phyloP scores from a whole-genome alignment of 2,797 vertebrate genomes.

The Acestrorhynchus altus region DNA sequence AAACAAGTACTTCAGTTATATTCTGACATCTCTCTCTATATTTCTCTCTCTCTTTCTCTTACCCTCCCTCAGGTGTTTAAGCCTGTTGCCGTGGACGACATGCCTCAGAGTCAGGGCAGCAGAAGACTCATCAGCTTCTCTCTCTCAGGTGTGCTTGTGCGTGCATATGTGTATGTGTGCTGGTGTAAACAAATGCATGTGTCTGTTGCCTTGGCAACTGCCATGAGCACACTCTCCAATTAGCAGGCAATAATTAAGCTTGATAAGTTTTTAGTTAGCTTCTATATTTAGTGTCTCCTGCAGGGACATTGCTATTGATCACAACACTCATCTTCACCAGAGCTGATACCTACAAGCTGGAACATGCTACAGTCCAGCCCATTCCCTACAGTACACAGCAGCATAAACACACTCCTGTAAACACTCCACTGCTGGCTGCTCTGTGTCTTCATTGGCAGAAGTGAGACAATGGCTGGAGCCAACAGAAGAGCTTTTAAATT shows the following conservation, averaged over 20 bases:
- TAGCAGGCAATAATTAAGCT: constrained; percentile 45
- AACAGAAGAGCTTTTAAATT: constrained; percentile 27
- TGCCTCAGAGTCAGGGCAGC: constrained; percentile 81
- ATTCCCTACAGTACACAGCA: background rate
- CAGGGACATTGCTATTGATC: constrained; percentile 37
- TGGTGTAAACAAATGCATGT: background rate
- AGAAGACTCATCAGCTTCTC: constrained; percentile 90
- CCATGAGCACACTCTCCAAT: constrained; percentile 19
- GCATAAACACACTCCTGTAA: constrained; percentile 10
- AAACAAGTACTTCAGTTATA: too few species aligned
- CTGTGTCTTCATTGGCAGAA: background rate
- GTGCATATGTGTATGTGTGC: constrained; percentile 1
- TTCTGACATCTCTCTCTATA: too few species aligned
- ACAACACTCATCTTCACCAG: background rate
- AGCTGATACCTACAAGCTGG: constrained; percentile 17
- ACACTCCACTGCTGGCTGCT: background rate
- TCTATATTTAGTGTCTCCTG: constrained; percentile 50
- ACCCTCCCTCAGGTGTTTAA: constrained; percentile 82
- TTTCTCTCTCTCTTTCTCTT: constrained; percentile 1
- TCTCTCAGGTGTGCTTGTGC: constrained; percentile 79
- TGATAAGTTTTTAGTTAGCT: constrained; percentile 45
- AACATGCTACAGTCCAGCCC: constrained; percentile 8
- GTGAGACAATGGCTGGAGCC: background rate
- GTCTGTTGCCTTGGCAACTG: constrained; percentile 12
- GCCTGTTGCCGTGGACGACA: constrained; percentile 77